phyloP scores from a whole-genome alignment of 2,797 vertebrate genomes.

The Leptoclinus maculatus region DNA sequence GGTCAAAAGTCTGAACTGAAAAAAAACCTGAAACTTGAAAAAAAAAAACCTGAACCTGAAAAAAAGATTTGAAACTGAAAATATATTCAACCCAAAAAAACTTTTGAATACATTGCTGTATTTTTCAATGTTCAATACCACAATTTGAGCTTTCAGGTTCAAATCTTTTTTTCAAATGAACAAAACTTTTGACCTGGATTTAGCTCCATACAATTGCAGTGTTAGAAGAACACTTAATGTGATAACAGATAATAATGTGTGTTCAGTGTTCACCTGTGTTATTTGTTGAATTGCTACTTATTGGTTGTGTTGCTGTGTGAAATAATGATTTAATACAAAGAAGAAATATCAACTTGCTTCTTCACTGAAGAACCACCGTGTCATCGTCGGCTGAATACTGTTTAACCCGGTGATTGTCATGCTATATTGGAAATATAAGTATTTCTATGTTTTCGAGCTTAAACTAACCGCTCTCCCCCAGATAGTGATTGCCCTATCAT shows the following conservation, averaged over 20 bases:
- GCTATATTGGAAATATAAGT: background rate
- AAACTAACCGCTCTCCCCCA: background rate
- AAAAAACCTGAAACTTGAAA: too few species aligned
- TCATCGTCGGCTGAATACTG: background rate
- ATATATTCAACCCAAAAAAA: too few species aligned
- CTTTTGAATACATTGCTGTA: too few species aligned
- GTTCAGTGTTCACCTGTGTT: background rate
- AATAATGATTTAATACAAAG: background rate
- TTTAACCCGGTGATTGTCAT: background rate
- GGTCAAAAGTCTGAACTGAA: too few species aligned
- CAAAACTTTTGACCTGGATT: too few species aligned
- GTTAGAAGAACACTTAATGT: background rate
- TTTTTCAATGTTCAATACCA: too few species aligned
- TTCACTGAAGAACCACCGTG: background rate
- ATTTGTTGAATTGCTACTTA: background rate
- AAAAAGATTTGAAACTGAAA: too few species aligned
- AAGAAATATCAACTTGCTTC: background rate
- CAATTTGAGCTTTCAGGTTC: too few species aligned
- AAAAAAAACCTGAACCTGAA: too few species aligned
- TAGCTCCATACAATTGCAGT: background rate
- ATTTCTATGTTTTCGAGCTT: background rate
- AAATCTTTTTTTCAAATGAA: too few species aligned
- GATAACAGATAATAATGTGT: background rate
- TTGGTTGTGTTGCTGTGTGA: conserved; percentile 10
- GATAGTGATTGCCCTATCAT: background rate